Percentiles rank a stretch among this genome's conserved stretches.
phyloP scores from a whole-genome alignment of 2,797 vertebrate genomes.

The Aeoliscus strigatus region DNA sequence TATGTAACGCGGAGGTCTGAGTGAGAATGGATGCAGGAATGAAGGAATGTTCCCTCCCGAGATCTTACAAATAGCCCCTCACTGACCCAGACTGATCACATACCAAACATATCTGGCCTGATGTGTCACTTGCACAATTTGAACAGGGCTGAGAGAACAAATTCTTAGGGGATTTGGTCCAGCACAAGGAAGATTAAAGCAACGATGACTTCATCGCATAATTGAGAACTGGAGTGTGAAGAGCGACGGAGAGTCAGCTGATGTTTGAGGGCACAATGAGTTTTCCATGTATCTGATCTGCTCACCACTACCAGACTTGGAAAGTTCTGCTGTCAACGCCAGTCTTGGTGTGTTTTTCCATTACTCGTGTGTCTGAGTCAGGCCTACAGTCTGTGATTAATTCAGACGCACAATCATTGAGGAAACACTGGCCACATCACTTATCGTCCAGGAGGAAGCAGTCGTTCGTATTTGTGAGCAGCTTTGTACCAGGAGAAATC shows the following conservation, averaged over 20 bases:
- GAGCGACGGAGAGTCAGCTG: slow-evolving; percentile 6
- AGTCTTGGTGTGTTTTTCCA: slow-evolving; percentile 57
- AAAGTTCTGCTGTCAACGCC: slow-evolving; percentile 43
- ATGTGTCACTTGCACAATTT: slow-evolving; percentile 13
- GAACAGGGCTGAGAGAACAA: slow-evolving; percentile 16
- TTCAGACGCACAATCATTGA: no score
- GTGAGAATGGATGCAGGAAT: slow-evolving; percentile 20
- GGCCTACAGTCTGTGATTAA: slow-evolving; percentile 35
- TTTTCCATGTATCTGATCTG: slow-evolving; percentile 58
- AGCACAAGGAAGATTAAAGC: slow-evolving; percentile 6
- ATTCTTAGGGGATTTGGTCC: slow-evolving; percentile 2
- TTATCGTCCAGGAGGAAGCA: no score
- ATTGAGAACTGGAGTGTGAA: slow-evolving; percentile 9
- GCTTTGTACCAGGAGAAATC: no score
- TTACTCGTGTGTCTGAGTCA: slow-evolving; percentile 43
- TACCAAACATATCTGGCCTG: slow-evolving; percentile 40
- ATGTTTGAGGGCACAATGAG: slow-evolving; percentile 30
- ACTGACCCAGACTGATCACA: slow-evolving; percentile 35
- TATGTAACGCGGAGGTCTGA: slow-evolving; percentile 29
- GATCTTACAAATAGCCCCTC: slow-evolving; percentile 22
- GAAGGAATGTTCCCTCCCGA: slow-evolving; percentile 28
- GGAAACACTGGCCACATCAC: no score
- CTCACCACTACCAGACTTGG: slow-evolving; percentile 36
- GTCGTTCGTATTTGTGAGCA: no score
- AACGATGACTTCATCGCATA: slow-evolving; percentile 44